These are phyloP conservation scores for Panthera leo DNA, from an alignment of 2,113 vertebrate genomes.

Conservation along the genomic window DNA sequence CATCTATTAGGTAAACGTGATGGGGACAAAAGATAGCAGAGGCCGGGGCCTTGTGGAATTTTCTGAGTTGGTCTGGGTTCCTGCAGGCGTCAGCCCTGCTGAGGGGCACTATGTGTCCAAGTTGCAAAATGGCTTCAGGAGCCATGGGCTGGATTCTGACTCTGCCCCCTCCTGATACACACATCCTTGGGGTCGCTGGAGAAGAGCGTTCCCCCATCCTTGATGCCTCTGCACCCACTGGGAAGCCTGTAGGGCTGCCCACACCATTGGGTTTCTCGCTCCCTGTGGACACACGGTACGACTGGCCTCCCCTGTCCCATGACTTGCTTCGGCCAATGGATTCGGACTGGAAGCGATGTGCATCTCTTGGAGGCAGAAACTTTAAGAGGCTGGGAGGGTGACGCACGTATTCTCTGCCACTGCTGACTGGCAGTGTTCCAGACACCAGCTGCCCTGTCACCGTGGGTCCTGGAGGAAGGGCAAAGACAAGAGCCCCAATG, in stretches of 20 bases:
- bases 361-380: not conserved
- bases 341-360: fast-evolving
- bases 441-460: too few relatives aligned
- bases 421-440: not conserved
- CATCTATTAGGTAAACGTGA: slow-evolving; percentile 93
- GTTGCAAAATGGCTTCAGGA: not conserved
- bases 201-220: not conserved
- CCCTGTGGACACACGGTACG: fast-evolving
- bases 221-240: fast-evolving
- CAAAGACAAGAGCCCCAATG: not conserved
- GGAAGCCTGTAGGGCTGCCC: too few relatives aligned
- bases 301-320: not conserved
- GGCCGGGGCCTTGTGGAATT: slow-evolving; percentile 14
- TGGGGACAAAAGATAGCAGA: slow-evolving; percentile 85
- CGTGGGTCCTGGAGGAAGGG: not conserved
- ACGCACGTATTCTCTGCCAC: fast-evolving
- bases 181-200: fast-evolving
- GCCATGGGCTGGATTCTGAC: not conserved
- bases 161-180: fast-evolving
- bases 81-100: not conserved
- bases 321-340: not conserved
- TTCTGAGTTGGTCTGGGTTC: not conserved
- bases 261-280: not conserved
- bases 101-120: not conserved
- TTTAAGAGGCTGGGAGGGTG: fast-evolving